Evolutionary conservation across 2,113 vertebrate species (phyloP).

Genomic region (Dunckerocampus dactyliophorus): DNA sequence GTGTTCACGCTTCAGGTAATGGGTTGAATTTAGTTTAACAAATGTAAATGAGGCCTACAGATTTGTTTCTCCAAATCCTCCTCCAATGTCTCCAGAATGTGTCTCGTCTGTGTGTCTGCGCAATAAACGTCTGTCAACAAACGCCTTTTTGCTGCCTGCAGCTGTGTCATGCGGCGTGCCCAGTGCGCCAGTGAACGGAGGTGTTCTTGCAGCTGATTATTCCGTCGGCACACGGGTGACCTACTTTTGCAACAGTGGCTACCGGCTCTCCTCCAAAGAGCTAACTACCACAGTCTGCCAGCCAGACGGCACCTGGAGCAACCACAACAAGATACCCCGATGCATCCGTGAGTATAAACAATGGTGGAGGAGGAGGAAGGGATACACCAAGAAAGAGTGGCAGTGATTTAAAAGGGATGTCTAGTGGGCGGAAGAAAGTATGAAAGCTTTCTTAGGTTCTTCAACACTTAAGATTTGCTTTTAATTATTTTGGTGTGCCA

Average conservation of each 20-base stretch:
- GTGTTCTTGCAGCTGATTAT: constrained; percentile 91
- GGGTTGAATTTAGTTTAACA: neutral
- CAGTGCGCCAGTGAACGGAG: constrained; percentile 85
- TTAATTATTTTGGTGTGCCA: too few relatives aligned
- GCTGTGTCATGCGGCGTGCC: constrained; percentile 95
- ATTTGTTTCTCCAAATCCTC: constrained; percentile 8
- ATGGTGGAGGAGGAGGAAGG: neutral
- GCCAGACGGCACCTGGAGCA: constrained; percentile 92
- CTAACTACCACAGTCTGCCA: constrained; percentile 89
- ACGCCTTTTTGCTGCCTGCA: constrained; percentile 52
- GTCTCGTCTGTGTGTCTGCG: constrained; percentile 6
- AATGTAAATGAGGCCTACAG: constrained; percentile 2
- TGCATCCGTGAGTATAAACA: constrained; percentile 83
- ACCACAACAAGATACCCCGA: constrained; percentile 93
- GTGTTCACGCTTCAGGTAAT: neutral
- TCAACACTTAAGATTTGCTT: constrained; percentile 2
- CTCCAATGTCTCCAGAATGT: constrained; percentile 5
- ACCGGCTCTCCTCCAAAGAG: constrained; percentile 90
- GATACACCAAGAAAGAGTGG: neutral
- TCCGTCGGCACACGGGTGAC: constrained; percentile 87
- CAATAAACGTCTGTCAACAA: constrained; percentile 29
- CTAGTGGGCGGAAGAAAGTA: neutral
- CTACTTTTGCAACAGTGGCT: constrained; percentile 94
- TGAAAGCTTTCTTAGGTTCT: constrained; percentile 5
- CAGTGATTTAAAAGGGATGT: constrained; percentile 7